Base-by-base conservation (phyloP, 1,140 invertebrate genomes). In the Lordiphosa clarofinis region DNA sequence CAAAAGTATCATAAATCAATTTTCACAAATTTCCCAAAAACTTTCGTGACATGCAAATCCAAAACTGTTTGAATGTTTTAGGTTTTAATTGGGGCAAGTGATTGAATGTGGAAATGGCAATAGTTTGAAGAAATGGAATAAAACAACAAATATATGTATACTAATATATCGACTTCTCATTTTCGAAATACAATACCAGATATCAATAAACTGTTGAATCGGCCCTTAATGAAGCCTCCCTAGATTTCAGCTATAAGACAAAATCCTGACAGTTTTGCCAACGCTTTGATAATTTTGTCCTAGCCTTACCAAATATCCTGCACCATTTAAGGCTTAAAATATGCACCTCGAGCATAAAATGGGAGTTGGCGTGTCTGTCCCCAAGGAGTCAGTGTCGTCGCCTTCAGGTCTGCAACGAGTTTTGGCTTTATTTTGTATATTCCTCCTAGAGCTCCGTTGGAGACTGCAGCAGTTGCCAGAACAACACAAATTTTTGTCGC, bases 1-100 rank as follows among this genome's bases (percentile, higher is more conserved):
- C 24, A 12, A 52, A 68, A 60, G 54, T 59, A 64, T 35, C 64
- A 69, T 69, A 69, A 55, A 69, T 69, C 65, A 68, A 69, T 68
- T 69, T 69, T 60, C 49, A 38, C 65, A 69, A 68, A 68, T 65
- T 65, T 52, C 63, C 53, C 33, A 67, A 47, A 65, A 68, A 47
- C 13, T 67, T 44, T 47, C 38, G 37, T 24, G 63, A 47, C 47
- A 36, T 47, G 47, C 46, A 59, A 68, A 55, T 43, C 13, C 47
- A 67, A 1, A 48, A 43, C 21, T 47, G 36, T 13, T 15, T 9
- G 35, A 37, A 44, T 55, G 24, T 47, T 56, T 40, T 9, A 9
- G n/a, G 3, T 59, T 68, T 31, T 68, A 68, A 68, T 68, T 67
- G 64, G 59, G 58, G 15, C 36, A 24, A 47, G 19, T 37, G n/a